Base-by-base conservation (phyloP, 1,140 invertebrate genomes). In the Conus betulinus region DNA sequence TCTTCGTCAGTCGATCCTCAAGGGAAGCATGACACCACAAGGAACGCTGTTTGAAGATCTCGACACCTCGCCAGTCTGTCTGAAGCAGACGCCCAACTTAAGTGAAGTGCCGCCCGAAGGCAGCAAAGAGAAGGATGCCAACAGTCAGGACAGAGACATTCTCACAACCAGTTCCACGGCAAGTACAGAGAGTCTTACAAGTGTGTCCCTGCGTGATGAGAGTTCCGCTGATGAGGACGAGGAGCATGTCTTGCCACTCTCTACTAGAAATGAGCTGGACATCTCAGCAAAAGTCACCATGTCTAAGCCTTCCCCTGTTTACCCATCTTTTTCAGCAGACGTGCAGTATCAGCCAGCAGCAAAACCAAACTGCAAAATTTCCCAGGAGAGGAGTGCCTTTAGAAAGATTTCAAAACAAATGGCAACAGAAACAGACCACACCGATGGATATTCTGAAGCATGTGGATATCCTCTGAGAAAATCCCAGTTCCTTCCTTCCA, bases 1-100 rank as follows among this genome's bases (percentile, higher is more conserved):
- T 39, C 85, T 87, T 53, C 85, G 85, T 8, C 85, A 87, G 85
- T 87, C 85, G 7, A 87, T 87, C 71, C 85, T 87, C 15, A 76
- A 74, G 71, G 85, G 85, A 10, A 87, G 85, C 85, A 78, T 55
- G 67, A 55, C 53, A 2, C 85, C 85, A 27, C 85, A 87, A 20
- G 85, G 85, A n/a, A 87, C 85, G 6, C n/a, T 67, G 27, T 85
- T 74, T 67, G 63, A 85, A 39, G 84, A 85, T 53, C 63, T 85
- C 11, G 79, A 81, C 20, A 81, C 79, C 20, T 85, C 84, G 63
- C 60, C 71, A 11, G 51, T 57, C 11, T 27, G 63, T 51, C 63
- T 51, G 71, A n/a, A 55, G 15, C 85, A 78, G 52, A 20, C 71
- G 20, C 85, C 67, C 1, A 67, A 55, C 74, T 17, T 84, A 6